Evolutionary conservation across 2,797 vertebrate genomes (phyloP).

Genomic region (Chaenodraco wilsoni): DNA sequence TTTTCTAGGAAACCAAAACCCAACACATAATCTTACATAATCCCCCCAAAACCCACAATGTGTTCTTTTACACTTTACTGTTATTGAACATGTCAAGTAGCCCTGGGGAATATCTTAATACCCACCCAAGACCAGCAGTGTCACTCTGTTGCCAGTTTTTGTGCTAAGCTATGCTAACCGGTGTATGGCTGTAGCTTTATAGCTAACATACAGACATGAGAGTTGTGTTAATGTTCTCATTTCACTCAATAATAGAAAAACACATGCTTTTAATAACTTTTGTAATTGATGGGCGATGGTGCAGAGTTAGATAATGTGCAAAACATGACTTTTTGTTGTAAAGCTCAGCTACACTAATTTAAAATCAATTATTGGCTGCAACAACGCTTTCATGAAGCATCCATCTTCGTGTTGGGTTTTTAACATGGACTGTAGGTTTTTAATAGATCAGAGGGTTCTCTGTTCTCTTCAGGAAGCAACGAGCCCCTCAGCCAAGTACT

Average conservation of each 20-base stretch:
- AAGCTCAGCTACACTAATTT: neutral
- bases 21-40: conserved; percentile 2
- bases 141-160: neutral
- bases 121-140: neutral
- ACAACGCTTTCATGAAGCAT: conserved; percentile 16
- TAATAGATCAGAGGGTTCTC: conserved; percentile 48
- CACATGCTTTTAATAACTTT: neutral
- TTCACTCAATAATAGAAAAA: neutral
- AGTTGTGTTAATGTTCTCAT: neutral
- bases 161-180: conserved; percentile 4
- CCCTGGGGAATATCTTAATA: neutral
- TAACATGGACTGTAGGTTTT: conserved; percentile 15
- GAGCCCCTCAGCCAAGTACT: conserved; percentile 46
- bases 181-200: neutral
- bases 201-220: neutral
- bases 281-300: neutral
- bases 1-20: conserved; percentile 12
- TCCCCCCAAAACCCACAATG: neutral
- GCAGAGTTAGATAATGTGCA: neutral
- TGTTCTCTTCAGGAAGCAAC: conserved; percentile 53
- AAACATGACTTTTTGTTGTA: neutral
- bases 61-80: neutral
- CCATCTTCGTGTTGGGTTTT: conserved; percentile 41
- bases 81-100: neutral
- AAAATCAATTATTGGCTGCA: conserved; percentile 19